Base-by-base conservation (phyloP, 2,888 invertebrate genomes). In the Drosophila meridiana region DNA sequence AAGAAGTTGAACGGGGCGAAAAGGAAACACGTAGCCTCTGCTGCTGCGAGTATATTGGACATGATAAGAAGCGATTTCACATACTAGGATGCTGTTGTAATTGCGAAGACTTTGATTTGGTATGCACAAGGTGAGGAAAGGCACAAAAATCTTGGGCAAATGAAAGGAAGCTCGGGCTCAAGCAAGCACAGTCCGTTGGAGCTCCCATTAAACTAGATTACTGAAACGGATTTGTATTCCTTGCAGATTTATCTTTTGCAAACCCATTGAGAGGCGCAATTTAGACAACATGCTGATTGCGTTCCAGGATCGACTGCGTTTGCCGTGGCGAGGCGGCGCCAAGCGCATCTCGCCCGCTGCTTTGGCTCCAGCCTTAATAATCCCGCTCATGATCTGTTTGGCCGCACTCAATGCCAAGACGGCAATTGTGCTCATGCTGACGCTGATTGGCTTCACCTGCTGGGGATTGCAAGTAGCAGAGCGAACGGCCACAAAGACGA, bases 281-380 rank as follows among this genome's bases (percentile, higher is more conserved):
- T 64, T 87, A 78, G 63, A 90, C 92, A 74, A 91, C 90, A 92
- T 94, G 83, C 90, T 94, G 83, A 90, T 93, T 32, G 94, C 94
- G 11, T 92, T 94, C 62, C 94, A 94, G 81, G 95, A 95, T 79
- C 93, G 95, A 66, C 79, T 95, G 73, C 93, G 95, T 58, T 91
- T 95, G 73, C 95, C 95, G 53, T 95, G 95, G 95, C 92, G 93
- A 57, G 95, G 95, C 28, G 95, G 95, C 28, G 95, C 95, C 36
- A 94, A 94, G 77, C 94, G 94, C 79, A 91, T 95, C 9, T 93
- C 94, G 0, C 90, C 94, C 20, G 94, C 94, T 82, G 92, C 94
- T 0, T 65, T 94, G 28, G 79, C 94, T 4, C 95, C 95, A 0
- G 88, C 94, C 1, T 66, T 95, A 26, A 89, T 94, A 28, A 88